Evolutionary conservation across 2,888 invertebrate genomes (phyloP).

Genomic region (Agrilus cyanescens): DNA sequence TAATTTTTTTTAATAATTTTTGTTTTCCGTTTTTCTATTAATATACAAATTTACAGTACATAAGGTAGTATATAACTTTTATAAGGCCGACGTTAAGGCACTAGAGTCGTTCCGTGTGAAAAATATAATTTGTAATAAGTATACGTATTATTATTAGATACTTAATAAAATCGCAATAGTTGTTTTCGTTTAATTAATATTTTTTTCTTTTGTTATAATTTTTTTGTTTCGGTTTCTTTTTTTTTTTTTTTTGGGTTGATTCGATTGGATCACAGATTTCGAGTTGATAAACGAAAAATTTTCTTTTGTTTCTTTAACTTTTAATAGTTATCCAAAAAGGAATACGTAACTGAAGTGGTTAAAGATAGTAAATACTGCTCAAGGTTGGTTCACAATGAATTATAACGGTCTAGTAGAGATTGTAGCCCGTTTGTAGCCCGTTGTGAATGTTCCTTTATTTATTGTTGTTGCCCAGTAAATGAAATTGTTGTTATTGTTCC

Average conservation of each 20-base stretch:
- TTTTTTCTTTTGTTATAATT: conserved; percentile 12
- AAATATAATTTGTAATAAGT: conserved; percentile 23
- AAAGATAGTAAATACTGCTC: no score
- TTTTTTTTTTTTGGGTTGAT: conserved; percentile 15
- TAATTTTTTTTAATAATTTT: conserved; percentile 25
- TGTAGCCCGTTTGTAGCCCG: conserved; percentile 14
- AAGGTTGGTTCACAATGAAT: no score
- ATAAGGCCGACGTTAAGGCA: conserved; percentile 38
- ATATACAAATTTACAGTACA: conserved; percentile 33
- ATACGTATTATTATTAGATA: conserved; percentile 6
- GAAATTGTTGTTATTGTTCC: no score
- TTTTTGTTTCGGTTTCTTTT: conserved; percentile 14
- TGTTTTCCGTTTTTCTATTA: conserved; percentile 27
- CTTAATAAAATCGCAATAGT: conserved; percentile 2
- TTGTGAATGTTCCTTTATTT: conserved; percentile 1
- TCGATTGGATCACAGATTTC: conserved; percentile 30
- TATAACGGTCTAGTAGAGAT: no score
- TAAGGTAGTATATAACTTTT: conserved; percentile 24
- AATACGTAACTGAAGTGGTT: no score
- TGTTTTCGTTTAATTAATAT: conserved; percentile 1
- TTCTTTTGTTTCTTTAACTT: conserved; percentile 1
- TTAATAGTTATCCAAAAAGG: not conserved
- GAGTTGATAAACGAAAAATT: conserved; percentile 11
- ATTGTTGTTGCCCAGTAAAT: no score
- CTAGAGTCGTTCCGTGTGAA: conserved; percentile 34